These are phyloP conservation scores for Mirounga angustirostris DNA, from an alignment of 2,113 vertebrate species.

Conservation along the genomic window DNA sequence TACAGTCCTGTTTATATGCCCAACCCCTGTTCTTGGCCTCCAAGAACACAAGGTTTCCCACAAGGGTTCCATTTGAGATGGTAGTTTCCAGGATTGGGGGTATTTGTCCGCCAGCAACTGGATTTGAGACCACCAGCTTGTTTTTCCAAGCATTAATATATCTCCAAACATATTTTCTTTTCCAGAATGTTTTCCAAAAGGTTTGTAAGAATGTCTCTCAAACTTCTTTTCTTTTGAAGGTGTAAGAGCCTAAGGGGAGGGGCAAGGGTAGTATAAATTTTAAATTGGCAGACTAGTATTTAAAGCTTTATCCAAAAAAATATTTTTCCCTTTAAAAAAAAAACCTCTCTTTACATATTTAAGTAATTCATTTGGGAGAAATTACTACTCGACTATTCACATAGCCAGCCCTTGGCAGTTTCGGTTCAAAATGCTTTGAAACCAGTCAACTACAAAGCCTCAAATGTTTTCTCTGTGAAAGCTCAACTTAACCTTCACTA, in stretches of 20 bases:
- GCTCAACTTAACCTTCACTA: constrained; percentile 67
- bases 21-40: constrained; percentile 78
- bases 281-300: constrained; percentile 70
- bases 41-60: constrained; percentile 68
- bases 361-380: constrained; percentile 72
- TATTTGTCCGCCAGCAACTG: constrained; percentile 54
- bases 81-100: constrained; percentile 65
- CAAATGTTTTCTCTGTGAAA: constrained; percentile 72
- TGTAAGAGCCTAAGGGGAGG: constrained; percentile 26
- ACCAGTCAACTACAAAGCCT: constrained; percentile 58
- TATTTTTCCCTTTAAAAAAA: constrained; percentile 10
- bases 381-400: constrained; percentile 16
- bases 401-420: constrained; percentile 31
- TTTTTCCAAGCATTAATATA: constrained; percentile 79
- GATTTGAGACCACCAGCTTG: constrained; percentile 80
- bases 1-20: constrained; percentile 57
- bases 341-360: constrained; percentile 69
- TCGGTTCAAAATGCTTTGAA: constrained; percentile 51
- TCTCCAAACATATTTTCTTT: constrained; percentile 79
- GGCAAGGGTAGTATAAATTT: constrained; percentile 72
- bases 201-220: constrained; percentile 70
- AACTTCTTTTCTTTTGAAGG: constrained; percentile 67
- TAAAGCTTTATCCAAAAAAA: constrained; percentile 68
- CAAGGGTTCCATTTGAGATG: constrained; percentile 70
- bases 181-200: constrained; percentile 79